Evolutionary conservation across 2,888 invertebrate genomes (phyloP), one percentile per base, ranked within the genome.

Genomic region (Ommatoiulus sabulosus): DNA sequence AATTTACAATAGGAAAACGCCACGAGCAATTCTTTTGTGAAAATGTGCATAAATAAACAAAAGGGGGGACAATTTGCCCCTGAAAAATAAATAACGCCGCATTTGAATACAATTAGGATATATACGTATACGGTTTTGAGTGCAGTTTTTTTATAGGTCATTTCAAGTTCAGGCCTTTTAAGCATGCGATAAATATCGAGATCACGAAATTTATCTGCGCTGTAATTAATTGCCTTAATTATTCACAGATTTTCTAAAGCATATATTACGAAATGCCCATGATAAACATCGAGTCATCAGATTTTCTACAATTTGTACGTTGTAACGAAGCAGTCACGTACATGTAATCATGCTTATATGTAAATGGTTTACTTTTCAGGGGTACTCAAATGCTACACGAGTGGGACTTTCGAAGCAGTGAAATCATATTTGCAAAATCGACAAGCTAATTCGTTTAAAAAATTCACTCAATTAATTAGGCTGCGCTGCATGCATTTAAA

Each of bases 1-100:
- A 80, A 80, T 80, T 80, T 80, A 80, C 80, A 80, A 80, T 80
- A 80, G 80, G 80, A 80, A 80, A 80, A 80, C 80, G 80, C 80
- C 80, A 80, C 35, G 80, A 80, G 80, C 80, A 80, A 80, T 80
- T 80, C 80, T 80, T 80, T 80, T 80, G 80, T 80, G 80, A 80
- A 80, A 80, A 80, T 80, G 80, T 80, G 80, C 80, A 80, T 80
- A 80, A 80, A 80, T 80, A 80, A 80, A 80, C 80, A 80, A 80
- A 80, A 80, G 35, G 80, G 35, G 80, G 35, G 10, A 35, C 80
- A 80, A 80, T 80, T 80, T 80, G 80, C 80, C 80, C 80, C 80
- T 80, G 80, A 80, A 80, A 80, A 80, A 24, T 80, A 80, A 80
- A 80, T 80, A 80, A 80, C 80, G 80, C 35, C 24, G 24, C 80